Base-by-base conservation (phyloP, 2,113 vertebrate genomes). In the Synodontis membranacea region DNA sequence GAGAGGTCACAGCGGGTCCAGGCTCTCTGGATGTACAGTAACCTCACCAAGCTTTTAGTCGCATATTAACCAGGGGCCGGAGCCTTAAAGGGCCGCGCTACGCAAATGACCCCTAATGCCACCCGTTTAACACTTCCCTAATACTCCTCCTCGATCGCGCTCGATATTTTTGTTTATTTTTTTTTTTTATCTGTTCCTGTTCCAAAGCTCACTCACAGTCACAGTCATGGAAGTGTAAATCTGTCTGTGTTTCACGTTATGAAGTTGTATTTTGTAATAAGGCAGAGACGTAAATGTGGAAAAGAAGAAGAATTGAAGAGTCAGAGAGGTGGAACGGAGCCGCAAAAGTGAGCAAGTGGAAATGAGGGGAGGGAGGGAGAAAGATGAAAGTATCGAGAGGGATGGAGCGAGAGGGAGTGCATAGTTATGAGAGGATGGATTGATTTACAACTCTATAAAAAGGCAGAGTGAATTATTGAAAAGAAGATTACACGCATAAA, bases 1-100 rank as follows among this genome's bases (percentile, higher is more conserved):
- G 90, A 89, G 92, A 89, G 95, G 94, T 96, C 94, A 95, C 90
- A 52, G 87, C 28, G 92, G 95, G 94, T 95, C 93, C 90, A 66
- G 89, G 91, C 91, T 92, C 93, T 94, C 93, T 91, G 92, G 93
- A 94, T 94, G 94, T 94, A 88, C 88, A 90, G 80, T 84, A 92
- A 86, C 93, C 89, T 86, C 88, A 85, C 88, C 84, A 89, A 91
- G 90, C 89, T 91, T 87, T 91, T 89, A 91, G 85, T 89, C 90
- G 94, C 93, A 95, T 95, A 94, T 92, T 95, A 95, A 95, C 91
- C 88, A 50, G 74, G 86, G 66, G 86, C 86, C 89, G 62, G 81
- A 85, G 91, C 91, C 91, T 91, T 89, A 86, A 92, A 90, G 42
- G 87, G 88, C 90, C 84, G 60, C 54, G 34, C 88, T 87, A 91